These are phyloP conservation scores for Cyclura pinguis DNA, from an alignment of 2,797 vertebrate species.

Conservation along the genomic window DNA sequence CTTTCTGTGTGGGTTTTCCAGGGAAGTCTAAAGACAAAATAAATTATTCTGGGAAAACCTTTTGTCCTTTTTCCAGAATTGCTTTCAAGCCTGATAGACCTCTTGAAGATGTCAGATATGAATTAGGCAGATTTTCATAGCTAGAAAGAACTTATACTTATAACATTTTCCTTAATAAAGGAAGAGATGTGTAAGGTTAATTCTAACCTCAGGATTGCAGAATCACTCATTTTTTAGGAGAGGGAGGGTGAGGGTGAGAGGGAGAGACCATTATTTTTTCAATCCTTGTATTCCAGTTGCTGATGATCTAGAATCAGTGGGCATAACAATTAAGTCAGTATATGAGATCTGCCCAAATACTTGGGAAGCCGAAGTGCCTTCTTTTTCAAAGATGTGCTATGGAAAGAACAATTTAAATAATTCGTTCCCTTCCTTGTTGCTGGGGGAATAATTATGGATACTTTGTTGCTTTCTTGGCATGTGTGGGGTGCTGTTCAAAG, in stretches of 20 bases:
- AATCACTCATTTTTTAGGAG: background rate
- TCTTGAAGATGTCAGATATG: background rate
- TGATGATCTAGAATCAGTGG: background rate
- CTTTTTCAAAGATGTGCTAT: background rate
- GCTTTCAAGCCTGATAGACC: background rate
- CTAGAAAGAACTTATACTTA: background rate
- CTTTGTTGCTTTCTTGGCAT: background rate
- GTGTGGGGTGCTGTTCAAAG: background rate
- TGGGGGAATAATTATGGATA: background rate
- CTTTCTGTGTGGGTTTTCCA: background rate
- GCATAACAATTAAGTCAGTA: background rate
- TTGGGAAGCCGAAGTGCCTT: background rate
- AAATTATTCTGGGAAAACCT: background rate
- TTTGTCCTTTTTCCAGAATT: background rate
- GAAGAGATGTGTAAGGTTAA: background rate
- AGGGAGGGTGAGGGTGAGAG: background rate
- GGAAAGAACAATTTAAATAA: background rate
- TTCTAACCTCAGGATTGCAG: too few species aligned
- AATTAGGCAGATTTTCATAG: background rate
- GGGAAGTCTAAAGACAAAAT: background rate
- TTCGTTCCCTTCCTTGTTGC: background rate
- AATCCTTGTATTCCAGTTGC: background rate
- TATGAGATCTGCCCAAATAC: background rate
- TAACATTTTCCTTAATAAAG: background rate
- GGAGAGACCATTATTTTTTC: background rate